Conservation (phyloP, 2,113 vertebrate species). For the Silurus glanis region DNA sequence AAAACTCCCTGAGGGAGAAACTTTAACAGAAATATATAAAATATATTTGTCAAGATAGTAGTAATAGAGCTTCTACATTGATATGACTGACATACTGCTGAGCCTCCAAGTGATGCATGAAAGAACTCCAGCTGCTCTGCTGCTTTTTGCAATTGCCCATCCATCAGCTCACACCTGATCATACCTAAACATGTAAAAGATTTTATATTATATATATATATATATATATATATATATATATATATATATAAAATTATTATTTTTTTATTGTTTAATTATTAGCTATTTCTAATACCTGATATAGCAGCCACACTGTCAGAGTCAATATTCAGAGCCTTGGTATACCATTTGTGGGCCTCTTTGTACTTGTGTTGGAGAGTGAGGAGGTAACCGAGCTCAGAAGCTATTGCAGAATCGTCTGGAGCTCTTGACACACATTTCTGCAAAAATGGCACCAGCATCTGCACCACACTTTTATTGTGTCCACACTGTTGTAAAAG, state of each 20-base stretch:
- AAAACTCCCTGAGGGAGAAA: background rate
- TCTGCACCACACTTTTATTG: slow-evolving; percentile 60
- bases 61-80: background rate
- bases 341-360: slow-evolving; percentile 68
- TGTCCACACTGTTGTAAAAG: slow-evolving; percentile 66
- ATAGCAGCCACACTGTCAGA: slow-evolving; percentile 61
- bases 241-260: too few species aligned
- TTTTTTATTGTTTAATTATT: too few species aligned
- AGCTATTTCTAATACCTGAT: slow-evolving; percentile 60
- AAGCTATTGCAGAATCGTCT: slow-evolving; percentile 53
- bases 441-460: slow-evolving; percentile 64
- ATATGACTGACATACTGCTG: slow-evolving; percentile 54
- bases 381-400: slow-evolving; percentile 70
- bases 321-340: slow-evolving; percentile 65
- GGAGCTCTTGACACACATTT: slow-evolving; percentile 48
- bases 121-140: slow-evolving; percentile 74
- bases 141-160: slow-evolving; percentile 71
- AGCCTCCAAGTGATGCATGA: slow-evolving; percentile 69
- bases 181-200: slow-evolving; percentile 59
- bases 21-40: background rate
- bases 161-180: slow-evolving; percentile 71
- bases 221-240: too few species aligned
- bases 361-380: slow-evolving; percentile 66
- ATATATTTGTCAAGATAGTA: background rate
- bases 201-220: too few species aligned